phyloP scores from a whole-genome alignment of 2,888 invertebrate genomes.

The Pollenia angustigena region DNA sequence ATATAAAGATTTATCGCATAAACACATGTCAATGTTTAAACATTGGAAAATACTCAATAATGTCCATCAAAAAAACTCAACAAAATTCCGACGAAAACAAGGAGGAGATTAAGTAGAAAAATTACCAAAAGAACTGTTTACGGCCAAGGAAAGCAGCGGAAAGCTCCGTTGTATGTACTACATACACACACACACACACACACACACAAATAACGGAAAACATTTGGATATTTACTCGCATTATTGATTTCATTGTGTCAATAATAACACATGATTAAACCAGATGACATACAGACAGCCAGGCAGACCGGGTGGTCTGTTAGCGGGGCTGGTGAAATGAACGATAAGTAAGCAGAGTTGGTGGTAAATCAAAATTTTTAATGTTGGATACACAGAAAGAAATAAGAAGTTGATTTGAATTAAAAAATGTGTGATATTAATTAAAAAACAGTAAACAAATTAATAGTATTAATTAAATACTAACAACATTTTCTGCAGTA shows the following conservation, averaged over 20 bases:
- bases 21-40: constrained; percentile 15
- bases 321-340: not conserved
- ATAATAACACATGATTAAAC: constrained; percentile 69
- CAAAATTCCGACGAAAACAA: not conserved
- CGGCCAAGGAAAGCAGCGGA: not conserved
- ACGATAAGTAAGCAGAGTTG: not conserved
- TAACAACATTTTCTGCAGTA: no score
- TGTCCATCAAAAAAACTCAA: not conserved
- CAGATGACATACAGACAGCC: constrained; percentile 9
- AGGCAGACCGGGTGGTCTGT: not conserved
- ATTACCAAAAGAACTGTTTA: constrained; percentile 9
- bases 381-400: no score
- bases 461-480: no score
- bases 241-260: constrained; percentile 67
- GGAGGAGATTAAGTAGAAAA: not conserved
- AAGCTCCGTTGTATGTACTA: not conserved
- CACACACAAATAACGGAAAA: constrained; percentile 18
- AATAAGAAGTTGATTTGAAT: no score
- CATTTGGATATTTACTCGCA: constrained; percentile 52
- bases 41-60: constrained; percentile 17
- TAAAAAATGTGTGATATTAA: no score
- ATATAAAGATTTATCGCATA: not conserved
- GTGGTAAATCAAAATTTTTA: constrained; percentile 7
- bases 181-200: not conserved
- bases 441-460: no score